Evolutionary conservation across 92 coral and sea anemone genomes (phyloP).

Genomic region (Montipora capitata): DNA sequence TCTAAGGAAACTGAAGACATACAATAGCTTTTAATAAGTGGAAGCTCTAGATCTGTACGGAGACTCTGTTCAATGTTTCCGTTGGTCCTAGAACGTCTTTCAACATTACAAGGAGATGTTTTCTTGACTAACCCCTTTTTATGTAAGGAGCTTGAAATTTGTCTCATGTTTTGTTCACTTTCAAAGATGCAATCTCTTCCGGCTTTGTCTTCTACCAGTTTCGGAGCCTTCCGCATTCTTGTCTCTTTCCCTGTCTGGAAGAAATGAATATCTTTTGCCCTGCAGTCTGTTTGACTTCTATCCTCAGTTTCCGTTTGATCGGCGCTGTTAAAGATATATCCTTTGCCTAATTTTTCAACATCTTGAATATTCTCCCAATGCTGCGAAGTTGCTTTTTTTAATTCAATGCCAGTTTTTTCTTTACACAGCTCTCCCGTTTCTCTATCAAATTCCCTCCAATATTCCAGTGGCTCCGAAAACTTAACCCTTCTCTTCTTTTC

Average conservation of each 20-base stretch:
- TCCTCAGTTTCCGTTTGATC: conserved; percentile 15
- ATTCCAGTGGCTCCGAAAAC: conserved; percentile 81
- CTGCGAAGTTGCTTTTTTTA: background rate
- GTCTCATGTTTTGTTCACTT: conserved; percentile 12
- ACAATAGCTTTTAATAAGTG: background rate
- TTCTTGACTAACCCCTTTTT: background rate
- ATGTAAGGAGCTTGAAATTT: background rate
- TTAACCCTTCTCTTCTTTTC: conserved; percentile 66
- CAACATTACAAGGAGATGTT: background rate
- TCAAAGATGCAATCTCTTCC: background rate
- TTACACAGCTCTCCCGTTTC: conserved; percentile 70
- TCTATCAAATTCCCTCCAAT: conserved; percentile 79
- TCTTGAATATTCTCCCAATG: background rate
- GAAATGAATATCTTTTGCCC: conserved; percentile 57
- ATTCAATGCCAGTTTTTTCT: background rate
- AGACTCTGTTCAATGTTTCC: background rate
- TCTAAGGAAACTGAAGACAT: conserved; percentile 4
- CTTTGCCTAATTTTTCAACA: background rate
- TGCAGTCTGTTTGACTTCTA: conserved; percentile 45
- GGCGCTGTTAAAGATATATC: background rate
- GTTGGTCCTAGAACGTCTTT: background rate
- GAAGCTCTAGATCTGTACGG: background rate
- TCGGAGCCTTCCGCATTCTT: background rate
- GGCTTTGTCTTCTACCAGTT: conserved; percentile 15
- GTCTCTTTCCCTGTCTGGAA: conserved; percentile 61